A percentile compares a stretch with the other conserved stretches of the same genome.
phyloP scores from a whole-genome alignment of 2,113 vertebrate genomes.

The Eolophus roseicapilla region DNA sequence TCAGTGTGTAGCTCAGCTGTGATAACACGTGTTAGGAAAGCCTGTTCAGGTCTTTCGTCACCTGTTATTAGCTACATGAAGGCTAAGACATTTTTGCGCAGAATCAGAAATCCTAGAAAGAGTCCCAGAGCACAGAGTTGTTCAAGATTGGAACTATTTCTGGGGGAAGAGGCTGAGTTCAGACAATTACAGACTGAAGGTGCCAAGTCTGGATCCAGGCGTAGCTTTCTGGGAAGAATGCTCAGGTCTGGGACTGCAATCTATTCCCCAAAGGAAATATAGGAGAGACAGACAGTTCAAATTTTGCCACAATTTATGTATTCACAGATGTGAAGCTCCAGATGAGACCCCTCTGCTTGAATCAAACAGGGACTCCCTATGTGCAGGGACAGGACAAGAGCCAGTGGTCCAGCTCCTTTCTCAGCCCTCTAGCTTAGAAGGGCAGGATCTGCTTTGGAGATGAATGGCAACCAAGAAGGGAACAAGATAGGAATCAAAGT shows the following conservation, averaged over 20 bases:
- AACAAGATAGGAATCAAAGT: background rate
- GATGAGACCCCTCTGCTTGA: background rate
- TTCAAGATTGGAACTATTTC: background rate
- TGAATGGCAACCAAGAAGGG: background rate
- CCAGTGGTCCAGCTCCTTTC: background rate
- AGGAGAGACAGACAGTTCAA: background rate
- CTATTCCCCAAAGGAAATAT: background rate
- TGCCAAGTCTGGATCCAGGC: background rate
- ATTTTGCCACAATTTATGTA: background rate
- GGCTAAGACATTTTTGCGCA: background rate
- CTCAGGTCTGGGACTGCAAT: background rate
- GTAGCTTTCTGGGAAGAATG: background rate
- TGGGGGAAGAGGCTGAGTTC: background rate
- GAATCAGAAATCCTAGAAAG: slow-evolving; percentile 32
- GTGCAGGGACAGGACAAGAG: background rate
- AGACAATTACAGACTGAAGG: background rate
- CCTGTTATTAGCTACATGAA: background rate
- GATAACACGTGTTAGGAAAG: background rate
- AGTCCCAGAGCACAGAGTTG: background rate
- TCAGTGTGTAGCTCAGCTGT: background rate
- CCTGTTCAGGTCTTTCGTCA: fast-evolving
- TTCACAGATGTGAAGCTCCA: background rate
- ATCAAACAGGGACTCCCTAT: background rate
- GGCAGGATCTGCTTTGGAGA: background rate
- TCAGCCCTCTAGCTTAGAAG: background rate